A percentile compares a stretch with the other conserved stretches of the same genome.
Evolutionary conservation across 1,140 invertebrate genomes (phyloP).

Genomic region (Drosophila lowei): DNA sequence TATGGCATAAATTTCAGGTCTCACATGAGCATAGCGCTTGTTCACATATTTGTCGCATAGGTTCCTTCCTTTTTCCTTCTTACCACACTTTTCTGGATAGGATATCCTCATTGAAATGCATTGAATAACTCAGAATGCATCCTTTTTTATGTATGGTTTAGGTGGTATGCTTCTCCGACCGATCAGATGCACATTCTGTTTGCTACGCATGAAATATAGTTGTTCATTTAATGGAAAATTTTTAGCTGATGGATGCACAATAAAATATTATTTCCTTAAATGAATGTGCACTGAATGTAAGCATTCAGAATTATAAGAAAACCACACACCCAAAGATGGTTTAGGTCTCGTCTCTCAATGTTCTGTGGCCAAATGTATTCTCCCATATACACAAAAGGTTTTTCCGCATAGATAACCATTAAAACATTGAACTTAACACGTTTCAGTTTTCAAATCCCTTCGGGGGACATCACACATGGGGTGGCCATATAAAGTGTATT

Average conservation of each 20-base stretch:
- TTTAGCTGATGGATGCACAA: no score
- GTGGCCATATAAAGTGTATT: constrained; percentile 2
- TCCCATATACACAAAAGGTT: constrained; percentile 6
- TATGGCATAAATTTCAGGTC: constrained; percentile 30
- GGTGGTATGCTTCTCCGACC: no score
- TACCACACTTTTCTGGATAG: no score
- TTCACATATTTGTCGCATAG: no score
- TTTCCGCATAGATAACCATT: constrained; percentile 9
- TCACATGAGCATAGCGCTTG: neutral
- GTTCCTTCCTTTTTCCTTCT: no score
- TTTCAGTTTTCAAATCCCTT: constrained; percentile 31
- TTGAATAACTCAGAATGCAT: no score
- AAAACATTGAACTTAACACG: constrained; percentile 56
- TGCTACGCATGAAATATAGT: no score
- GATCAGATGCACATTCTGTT: no score
- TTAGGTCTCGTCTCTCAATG: constrained; percentile 40
- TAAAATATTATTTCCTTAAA: constrained; percentile 12
- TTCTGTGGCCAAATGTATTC: constrained; percentile 47
- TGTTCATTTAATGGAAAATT: no score
- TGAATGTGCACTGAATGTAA: no score
- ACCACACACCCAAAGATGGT: constrained; percentile 2
- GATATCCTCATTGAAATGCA: no score
- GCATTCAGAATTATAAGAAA: neutral
- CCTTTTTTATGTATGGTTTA: no score
- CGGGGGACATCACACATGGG: constrained; percentile 37